These are phyloP conservation scores for Chondrilla cf. caribensis DNA, from an alignment of 37 sponge, comb jelly and placozoan species.

Conservation along the genomic window DNA sequence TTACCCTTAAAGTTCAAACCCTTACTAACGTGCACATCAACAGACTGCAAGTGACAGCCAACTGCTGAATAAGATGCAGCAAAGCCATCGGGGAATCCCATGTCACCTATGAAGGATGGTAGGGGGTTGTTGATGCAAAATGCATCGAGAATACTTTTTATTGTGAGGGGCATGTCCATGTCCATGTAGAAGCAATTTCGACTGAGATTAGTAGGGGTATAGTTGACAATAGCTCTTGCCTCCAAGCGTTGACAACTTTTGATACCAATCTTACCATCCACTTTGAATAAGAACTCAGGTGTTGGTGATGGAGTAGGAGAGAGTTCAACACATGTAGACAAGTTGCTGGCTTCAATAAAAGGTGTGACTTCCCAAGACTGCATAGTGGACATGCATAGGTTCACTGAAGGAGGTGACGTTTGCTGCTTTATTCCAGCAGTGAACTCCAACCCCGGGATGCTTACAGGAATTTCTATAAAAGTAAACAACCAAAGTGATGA, in stretches of 20 bases:
- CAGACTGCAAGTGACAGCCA: background rate
- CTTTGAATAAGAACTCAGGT: background rate
- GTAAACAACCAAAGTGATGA: too few species aligned
- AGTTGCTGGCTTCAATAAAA: background rate
- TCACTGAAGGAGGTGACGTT: too few species aligned
- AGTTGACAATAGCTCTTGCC: background rate
- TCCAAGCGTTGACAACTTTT: background rate
- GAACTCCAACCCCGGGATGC: too few species aligned
- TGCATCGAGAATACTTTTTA: background rate
- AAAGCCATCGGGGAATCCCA: conserved; percentile 4
- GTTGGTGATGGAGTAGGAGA: background rate
- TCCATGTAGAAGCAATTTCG: background rate
- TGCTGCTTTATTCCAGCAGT: too few species aligned
- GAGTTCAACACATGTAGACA: background rate
- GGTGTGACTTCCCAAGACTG: too few species aligned
- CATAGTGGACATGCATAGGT: too few species aligned
- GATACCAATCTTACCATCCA: background rate
- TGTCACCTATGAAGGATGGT: background rate
- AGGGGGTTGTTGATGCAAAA: background rate
- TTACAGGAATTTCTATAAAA: too few species aligned
- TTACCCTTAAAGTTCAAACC: background rate
- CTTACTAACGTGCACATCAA: background rate
- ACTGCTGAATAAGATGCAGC: background rate
- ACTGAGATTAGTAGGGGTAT: background rate
- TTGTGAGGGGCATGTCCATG: background rate